Conservation (phyloP, 2,113 vertebrate species). For the Datnioides undecimradiatus region DNA sequence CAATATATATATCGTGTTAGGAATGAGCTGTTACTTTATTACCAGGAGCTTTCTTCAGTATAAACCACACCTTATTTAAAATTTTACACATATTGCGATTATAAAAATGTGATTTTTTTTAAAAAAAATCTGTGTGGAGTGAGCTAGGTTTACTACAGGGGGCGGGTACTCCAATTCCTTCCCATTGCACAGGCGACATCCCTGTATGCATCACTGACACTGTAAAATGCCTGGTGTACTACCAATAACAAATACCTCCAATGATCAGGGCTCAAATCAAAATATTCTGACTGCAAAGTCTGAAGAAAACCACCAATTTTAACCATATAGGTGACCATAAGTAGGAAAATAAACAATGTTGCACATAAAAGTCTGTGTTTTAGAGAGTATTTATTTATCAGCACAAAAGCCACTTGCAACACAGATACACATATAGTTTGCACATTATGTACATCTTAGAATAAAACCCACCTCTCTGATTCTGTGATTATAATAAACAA, state of each 20-base stretch:
- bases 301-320: background rate
- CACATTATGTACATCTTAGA: background rate
- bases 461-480: background rate
- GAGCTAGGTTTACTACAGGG: constrained; percentile 73
- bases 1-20: background rate
- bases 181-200: constrained; percentile 37
- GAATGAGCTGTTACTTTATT: background rate
- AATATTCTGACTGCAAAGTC: background rate
- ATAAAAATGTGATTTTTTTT: background rate
- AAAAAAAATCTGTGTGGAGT: constrained; percentile 34
- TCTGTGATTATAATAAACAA: background rate
- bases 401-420: background rate
- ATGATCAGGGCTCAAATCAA: background rate
- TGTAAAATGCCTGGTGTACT: constrained; percentile 23
- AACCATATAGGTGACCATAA: too few species aligned
- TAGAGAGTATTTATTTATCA: background rate
- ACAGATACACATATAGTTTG: background rate
- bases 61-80: background rate
- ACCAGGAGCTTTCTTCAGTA: background rate
- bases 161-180: constrained; percentile 65
- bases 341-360: background rate
- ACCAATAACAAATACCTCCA: background rate
- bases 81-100: background rate
- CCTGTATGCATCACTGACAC: constrained; percentile 40
- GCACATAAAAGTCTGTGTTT: background rate